These are phyloP conservation scores for Calonectris borealis DNA, from an alignment of 2,113 vertebrate genomes.

Conservation along the genomic window DNA sequence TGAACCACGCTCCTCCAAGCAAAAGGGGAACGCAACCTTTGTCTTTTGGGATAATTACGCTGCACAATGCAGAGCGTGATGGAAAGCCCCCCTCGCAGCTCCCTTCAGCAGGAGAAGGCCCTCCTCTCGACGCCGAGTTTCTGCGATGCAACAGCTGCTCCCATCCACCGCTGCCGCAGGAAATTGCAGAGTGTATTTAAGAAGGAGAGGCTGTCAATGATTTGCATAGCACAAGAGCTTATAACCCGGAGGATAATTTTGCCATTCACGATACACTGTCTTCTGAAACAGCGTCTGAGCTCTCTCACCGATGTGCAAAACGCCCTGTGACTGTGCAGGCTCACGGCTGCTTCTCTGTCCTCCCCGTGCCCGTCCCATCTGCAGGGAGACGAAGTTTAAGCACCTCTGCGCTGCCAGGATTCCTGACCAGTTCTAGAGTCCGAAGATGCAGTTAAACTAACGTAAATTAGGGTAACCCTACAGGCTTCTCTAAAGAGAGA, in stretches of 20 bases:
- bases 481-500: background rate
- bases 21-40: background rate
- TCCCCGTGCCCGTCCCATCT: rapidly evolving
- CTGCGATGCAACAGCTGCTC: background rate
- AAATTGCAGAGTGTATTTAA: background rate
- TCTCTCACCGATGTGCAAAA: background rate
- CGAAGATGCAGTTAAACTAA: background rate
- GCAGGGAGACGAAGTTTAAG: rapidly evolving
- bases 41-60: background rate
- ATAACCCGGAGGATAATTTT: background rate
- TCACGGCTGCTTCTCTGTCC: background rate
- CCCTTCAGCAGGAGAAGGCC: background rate
- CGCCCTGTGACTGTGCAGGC: background rate
- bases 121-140: background rate
- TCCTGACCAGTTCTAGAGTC: background rate
- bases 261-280: background rate
- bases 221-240: background rate
- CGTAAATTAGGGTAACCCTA: background rate
- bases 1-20: background rate
- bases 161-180: background rate
- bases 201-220: background rate
- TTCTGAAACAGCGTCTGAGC: background rate
- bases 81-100: background rate
- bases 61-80: rapidly evolving
- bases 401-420: background rate